These are phyloP conservation scores for Anas capensis DNA, from an alignment of 2,797 vertebrate genomes.

Conservation along the genomic window DNA sequence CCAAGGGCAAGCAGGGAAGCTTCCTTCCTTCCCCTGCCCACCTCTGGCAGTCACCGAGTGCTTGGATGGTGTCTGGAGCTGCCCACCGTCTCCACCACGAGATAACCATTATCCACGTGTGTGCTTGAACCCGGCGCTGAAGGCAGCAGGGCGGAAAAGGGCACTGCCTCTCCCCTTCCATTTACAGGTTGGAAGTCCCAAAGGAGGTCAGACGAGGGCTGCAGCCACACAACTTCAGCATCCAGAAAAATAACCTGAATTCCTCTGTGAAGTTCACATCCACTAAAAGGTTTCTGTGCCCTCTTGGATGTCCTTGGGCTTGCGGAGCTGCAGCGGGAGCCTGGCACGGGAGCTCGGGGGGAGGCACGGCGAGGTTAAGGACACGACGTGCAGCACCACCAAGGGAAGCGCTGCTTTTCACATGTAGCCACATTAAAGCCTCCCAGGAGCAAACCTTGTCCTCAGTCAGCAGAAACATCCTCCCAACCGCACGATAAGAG, in stretches of 20 bases:
- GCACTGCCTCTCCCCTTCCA: background rate
- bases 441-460: background rate
- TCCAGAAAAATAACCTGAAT: rapidly evolving
- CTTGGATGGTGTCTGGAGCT: rapidly evolving
- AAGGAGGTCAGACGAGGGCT: background rate
- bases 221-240: background rate
- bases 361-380: background rate
- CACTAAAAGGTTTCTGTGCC: background rate
- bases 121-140: background rate
- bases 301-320: background rate
- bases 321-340: rapidly evolving
- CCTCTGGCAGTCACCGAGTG: background rate
- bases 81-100: background rate
- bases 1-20: background rate
- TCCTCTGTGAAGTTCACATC: background rate
- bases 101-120: rapidly evolving
- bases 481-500: rapidly evolving
- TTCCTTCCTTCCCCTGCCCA: background rate
- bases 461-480: background rate
- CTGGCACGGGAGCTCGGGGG: background rate
- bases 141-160: background rate
- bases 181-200: rapidly evolving
- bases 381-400: background rate
- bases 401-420: background rate
- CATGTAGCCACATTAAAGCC: rapidly evolving